phyloP scores from a whole-genome alignment of 2,888 invertebrate species.

The Acrobasis suavella region DNA sequence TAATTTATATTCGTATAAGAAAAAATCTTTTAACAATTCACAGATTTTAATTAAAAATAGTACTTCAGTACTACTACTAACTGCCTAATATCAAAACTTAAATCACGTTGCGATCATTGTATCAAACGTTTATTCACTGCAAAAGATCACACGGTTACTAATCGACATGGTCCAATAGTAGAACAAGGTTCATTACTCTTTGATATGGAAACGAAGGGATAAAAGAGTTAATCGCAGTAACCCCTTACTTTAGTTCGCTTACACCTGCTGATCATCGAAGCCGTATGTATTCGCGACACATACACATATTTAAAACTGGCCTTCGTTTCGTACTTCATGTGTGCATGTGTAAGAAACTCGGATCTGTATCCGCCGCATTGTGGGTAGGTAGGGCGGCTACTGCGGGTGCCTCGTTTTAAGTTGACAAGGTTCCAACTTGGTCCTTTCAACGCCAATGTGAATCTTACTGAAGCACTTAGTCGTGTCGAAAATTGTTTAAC shows the following conservation, averaged over 20 bases:
- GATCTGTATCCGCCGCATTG: constrained; percentile 81
- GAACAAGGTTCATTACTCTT: constrained; percentile 82
- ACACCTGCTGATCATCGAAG: constrained; percentile 82
- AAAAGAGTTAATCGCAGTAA: constrained; percentile 82
- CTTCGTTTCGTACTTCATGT: constrained; percentile 59
- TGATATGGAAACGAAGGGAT: constrained; percentile 81
- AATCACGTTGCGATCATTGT: constrained; percentile 6
- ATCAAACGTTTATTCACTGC: constrained; percentile 27
- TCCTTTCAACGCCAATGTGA: constrained; percentile 73
- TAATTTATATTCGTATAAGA: too few relatives aligned
- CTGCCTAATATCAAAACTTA: neutral
- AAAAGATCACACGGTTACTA: constrained; percentile 74
- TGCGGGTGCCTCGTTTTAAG: constrained; percentile 74
- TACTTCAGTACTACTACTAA: too few relatives aligned
- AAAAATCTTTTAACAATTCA: too few relatives aligned
- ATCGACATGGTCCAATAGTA: constrained; percentile 71
- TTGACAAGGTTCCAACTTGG: constrained; percentile 63
- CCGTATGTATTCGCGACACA: constrained; percentile 79
- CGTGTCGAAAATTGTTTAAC: constrained; percentile 65
- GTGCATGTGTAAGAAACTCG: constrained; percentile 76
- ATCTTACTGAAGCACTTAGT: constrained; percentile 61
- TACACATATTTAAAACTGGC: constrained; percentile 76
- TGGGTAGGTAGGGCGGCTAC: constrained; percentile 77
- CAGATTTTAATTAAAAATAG: too few relatives aligned
- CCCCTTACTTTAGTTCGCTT: constrained; percentile 79